Base-by-base conservation (phyloP, 2,113 vertebrate genomes). In the Elephantulus edwardii region DNA sequence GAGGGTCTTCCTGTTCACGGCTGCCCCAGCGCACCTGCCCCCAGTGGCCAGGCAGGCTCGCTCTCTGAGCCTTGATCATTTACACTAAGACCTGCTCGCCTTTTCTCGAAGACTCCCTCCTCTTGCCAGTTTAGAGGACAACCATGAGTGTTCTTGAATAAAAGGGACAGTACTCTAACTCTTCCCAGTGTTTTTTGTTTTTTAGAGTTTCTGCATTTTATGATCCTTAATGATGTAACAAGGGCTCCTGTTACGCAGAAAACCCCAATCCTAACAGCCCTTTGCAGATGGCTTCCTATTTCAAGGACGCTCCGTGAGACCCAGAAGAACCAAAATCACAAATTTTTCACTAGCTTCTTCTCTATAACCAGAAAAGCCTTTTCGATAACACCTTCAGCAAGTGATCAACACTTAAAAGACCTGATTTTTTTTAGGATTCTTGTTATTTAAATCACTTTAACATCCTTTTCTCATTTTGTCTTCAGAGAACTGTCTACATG, bases 101-200 rank as follows among this genome's bases (percentile, higher is more conserved):
- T 83, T 74, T 62, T 7, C 54, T 88, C 75, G 9, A 66, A 79
- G 81, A 71, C 2, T 24, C 2, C 22, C 40, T 5, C 17, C 54
- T 46, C n/a, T 68, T 54, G 19, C 75, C 48, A 66, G 3, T 91
- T 84, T 93, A 77, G 40, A 48, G 81, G 44, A 77, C 66, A 90
- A 40, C 84, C 44, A 28, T 38, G 54, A 79, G 8, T 66, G 64
- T 64, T 50, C 71, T 50, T 83, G 11, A 88, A 33, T 75, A 75
- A 86, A 33, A 44, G 38, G 6, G 2, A n/a, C 79, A 86, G 13
- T 46, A 44, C 52, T 76, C 33, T n/a, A 4, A 75, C 24, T 17
- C 13, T 83, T 24, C 58, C 22, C 9, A 30, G 8, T 22, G 14
- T n/a, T 33, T 64, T 94, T 79, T 75, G 52, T 26, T 44, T 76